phyloP scores from a whole-genome alignment of 2,888 invertebrate genomes.

The Hemithea aestivaria region DNA sequence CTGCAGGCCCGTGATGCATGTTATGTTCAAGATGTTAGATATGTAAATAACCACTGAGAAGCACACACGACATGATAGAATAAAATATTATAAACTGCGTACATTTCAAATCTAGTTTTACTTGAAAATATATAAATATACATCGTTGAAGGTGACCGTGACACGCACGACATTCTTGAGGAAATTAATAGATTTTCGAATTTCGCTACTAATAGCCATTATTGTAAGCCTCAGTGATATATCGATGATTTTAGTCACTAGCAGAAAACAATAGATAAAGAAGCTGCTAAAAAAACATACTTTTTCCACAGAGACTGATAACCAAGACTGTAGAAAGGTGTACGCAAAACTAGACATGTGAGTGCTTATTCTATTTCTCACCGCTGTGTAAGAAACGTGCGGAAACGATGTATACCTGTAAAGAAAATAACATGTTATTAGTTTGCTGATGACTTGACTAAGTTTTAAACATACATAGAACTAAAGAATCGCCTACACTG shows the following conservation, averaged over 20 bases:
- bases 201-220: conserved; percentile 2
- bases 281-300: too few relatives aligned
- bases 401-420: conserved; percentile 2
- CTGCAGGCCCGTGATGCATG: too few relatives aligned
- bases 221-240: conserved; percentile 4
- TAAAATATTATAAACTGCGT: neutral
- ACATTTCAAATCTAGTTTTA: conserved; percentile 27
- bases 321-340: too few relatives aligned
- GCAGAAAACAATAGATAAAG: too few relatives aligned
- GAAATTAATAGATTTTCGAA: conserved; percentile 11
- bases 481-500: too few relatives aligned
- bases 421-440: neutral
- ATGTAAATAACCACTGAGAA: too few relatives aligned
- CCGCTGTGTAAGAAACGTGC: too few relatives aligned
- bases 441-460: neutral
- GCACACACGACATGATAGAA: neutral
- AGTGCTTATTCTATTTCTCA: too few relatives aligned
- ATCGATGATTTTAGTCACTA: neutral
- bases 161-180: conserved; percentile 15
- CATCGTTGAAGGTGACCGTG: conserved; percentile 19
- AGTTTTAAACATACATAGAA: too few relatives aligned
- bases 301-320: too few relatives aligned
- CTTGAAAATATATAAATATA: conserved; percentile 10
- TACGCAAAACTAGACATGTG: too few relatives aligned
- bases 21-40: too few relatives aligned